Base-by-base conservation (phyloP, 1,140 invertebrate genomes). In the Rhyzopertha dominica region DNA sequence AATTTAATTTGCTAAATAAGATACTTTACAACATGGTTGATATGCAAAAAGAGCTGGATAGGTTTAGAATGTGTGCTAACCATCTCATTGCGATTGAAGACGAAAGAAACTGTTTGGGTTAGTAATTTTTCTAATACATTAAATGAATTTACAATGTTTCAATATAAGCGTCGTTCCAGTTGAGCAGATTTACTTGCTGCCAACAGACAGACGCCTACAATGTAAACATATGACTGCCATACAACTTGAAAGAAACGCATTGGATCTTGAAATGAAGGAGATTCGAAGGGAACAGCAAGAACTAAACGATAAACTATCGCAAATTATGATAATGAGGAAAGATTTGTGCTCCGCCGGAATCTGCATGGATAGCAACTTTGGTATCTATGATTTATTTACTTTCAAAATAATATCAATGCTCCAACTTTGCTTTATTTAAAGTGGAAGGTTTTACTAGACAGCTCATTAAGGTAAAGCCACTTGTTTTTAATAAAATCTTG, bases 41-140 rank as follows among this genome's bases (percentile, higher is more conserved):
- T 17, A 23, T 61, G 32, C 36, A 39, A 14, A 47, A 46, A 34
- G 44, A 52, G 8, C 28, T 61, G 43, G 40, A 59, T 8, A 13
- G 32, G 12, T 59, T 56, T 35, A 44, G 50, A 14, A 54, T 56
- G 7, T 54, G 49, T 18, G 58, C 53, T 36, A 47, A 61, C 14
- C 16, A 53, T 22, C 29, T 61, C 9, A 42, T 61, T 13, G 25
- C 49, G n/a, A 40, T 55, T 14, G 59, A 61, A 49, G 52, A 61
- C 20, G 55, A 59, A 32, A 46, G 52, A 31, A 59, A 59, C 34
- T 12, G 19, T 13, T 40, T 59, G 34, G 54, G 57, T 58, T 25
- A 26, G 37, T 50, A n/a, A n/a, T n/a, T n/a, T n/a, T n/a, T n/a
- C n/a, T n/a, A n/a, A n/a, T n/a, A n/a, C n/a, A n/a, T n/a, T n/a